Evolutionary conservation across 1,140 invertebrate genomes (phyloP), one percentile per base, ranked within the genome.

Genomic region (Bombus soroeensis): DNA sequence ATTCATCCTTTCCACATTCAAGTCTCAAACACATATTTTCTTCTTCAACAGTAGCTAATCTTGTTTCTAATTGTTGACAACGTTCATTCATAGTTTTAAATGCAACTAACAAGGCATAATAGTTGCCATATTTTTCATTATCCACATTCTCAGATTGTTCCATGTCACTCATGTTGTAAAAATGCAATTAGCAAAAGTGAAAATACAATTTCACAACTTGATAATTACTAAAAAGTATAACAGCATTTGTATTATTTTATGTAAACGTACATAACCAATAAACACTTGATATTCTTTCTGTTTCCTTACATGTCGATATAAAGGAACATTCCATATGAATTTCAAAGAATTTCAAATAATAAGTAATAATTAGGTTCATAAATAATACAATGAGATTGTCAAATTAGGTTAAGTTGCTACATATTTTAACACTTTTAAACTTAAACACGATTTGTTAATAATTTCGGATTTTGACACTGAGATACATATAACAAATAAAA

Each of bases 21-120:
- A 96, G 93, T 88, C 96, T 96, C 73, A 98, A 94, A 77, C 95
- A 94, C 88, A 97, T 94, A 93, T 98, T 98, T 93, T 98, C 97
- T 87, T 97, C 96, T 94, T 98, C 97, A 25, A 98, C 95, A 3
- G 94, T 91, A 43, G 96, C 95, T 72, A 98, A 95, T 90, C 97
- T 95, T 82, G 96, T 95, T 93, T 98, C 97, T 70, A 98, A 94
- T 82, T 96, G 95, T 90, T 97, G 96, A 94, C 97, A 98, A 66
- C 97, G 95, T 94, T 98, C 97, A 92, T 97, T 97, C 96, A 98
- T 97, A 13, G 97, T 97, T 93, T 97, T 96, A 88, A 98, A 95
- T 25, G 97, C 97, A 72, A 98, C 95, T 95, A 97, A 96, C 71
- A 98, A 94, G 34, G 97, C 97, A 94, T 96, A 95, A 84, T 96